Base-by-base conservation (phyloP, 2,888 invertebrate genomes). In the Diachrysia chrysitis region DNA sequence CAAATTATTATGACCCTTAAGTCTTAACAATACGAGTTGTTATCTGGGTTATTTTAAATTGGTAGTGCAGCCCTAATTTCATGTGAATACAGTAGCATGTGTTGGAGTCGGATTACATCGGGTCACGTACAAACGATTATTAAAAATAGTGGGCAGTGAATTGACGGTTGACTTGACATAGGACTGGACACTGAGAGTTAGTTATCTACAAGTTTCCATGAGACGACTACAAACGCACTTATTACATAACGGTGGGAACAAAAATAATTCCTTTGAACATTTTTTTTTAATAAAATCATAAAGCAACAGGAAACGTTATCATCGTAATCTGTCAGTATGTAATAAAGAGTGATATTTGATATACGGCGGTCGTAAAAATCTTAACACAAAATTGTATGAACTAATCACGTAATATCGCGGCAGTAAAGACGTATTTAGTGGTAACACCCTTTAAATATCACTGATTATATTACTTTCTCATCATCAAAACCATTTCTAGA, bases 81-180 rank as follows among this genome's bases (percentile, higher is more conserved):
- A 81, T 85, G 87, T 85, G 85, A 88, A 84, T 77, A 84, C 89
- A 85, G 91, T 90, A 91, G 92, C 89, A 84, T 84, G 83, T 81
- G 85, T 80, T 58, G 72, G 88, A 86, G 79, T 93, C 86, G 77
- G 72, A 86, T 93, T 91, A 86, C 93, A 76, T 79, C 80, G 87
- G 90, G 89, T 90, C 89, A 89, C 82, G 85, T 87, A 83, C 68
- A 66, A 76, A 68, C 70, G 75, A 79, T 83, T 81, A 75, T 79
- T 79, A 79, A 81, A 74, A 83, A 76, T 74, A 67, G 63, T 78
- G 70, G 69, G 55, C 81, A 70, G 21, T 56, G 73, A 71, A 80
- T 76, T 62, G 70, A 64, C 69, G 71, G 56, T 14, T 29, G 78
- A 66, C 70, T 71, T 63, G 65, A n/a, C n/a, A n/a, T 58, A 68